These are phyloP conservation scores for Brachynemurus nebulosus DNA, from an alignment of 2,888 invertebrate species.

Conservation along the genomic window DNA sequence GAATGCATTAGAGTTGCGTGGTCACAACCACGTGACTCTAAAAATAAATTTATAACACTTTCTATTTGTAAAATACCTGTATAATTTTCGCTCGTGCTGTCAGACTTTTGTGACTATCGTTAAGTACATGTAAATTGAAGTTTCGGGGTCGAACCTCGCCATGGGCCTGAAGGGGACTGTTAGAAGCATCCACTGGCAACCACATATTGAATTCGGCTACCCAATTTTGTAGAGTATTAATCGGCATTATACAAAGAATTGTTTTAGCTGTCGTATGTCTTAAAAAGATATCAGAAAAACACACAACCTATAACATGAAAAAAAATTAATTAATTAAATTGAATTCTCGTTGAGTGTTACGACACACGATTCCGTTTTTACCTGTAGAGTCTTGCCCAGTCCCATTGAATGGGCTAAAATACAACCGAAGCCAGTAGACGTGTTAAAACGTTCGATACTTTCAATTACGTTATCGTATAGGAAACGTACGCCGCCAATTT, in stretches of 20 bases:
- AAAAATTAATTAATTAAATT: background rate
- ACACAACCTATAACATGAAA: slow-evolving; percentile 49
- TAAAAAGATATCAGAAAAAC: slow-evolving; percentile 92
- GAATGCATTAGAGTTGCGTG: too few species aligned
- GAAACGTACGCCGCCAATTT: slow-evolving; percentile 62
- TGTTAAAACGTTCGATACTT: slow-evolving; percentile 75
- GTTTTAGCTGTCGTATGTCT: slow-evolving; percentile 77
- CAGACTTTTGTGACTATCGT: slow-evolving; percentile 88
- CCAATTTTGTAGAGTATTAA: slow-evolving; percentile 98
- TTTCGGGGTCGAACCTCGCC: slow-evolving; percentile 62
- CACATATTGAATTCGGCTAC: slow-evolving; percentile 95
- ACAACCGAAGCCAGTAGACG: slow-evolving; percentile 83
- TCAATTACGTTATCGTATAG: slow-evolving; percentile 95
- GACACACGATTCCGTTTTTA: slow-evolving; percentile 16
- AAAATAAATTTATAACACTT: background rate
- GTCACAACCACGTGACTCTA: background rate
- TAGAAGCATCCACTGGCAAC: slow-evolving; percentile 61
- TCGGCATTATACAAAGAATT: slow-evolving; percentile 93
- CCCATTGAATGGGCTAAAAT: slow-evolving; percentile 99
- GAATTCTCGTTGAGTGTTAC: background rate
- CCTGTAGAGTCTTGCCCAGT: slow-evolving; percentile 89
- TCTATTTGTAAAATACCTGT: slow-evolving; percentile 28
- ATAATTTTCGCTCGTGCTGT: slow-evolving; percentile 77
- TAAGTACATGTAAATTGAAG: slow-evolving; percentile 80
- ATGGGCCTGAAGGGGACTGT: slow-evolving; percentile 40